A percentile compares a stretch with the other conserved stretches of the same genome.
Conservation (phyloP, 2,797 vertebrate genomes). For the Carcharodon carcharias region DNA sequence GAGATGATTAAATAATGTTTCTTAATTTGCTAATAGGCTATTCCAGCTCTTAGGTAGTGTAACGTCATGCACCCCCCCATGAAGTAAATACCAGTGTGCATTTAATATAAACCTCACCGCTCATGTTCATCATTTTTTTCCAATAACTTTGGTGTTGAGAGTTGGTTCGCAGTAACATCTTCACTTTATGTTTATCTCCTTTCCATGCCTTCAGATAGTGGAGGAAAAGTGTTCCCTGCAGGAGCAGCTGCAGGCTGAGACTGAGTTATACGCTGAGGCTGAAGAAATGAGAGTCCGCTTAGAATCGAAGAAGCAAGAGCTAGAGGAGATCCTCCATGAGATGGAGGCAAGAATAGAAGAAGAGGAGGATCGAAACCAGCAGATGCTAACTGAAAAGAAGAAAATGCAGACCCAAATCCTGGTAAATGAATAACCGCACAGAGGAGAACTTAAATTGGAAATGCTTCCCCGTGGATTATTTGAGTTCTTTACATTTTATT, state of each 20-base stretch:
- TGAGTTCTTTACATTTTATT: neutral
- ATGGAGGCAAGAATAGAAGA: constrained; percentile 93
- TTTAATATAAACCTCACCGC: neutral
- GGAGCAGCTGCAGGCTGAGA: constrained; percentile 92
- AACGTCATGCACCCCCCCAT: neutral
- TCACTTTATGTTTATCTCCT: neutral
- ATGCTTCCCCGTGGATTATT: neutral
- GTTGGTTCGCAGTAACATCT: neutral
- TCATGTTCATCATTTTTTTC: neutral
- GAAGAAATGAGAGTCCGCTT: constrained; percentile 92
- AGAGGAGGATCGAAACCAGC: constrained; percentile 82
- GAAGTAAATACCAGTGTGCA: neutral
- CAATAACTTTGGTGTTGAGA: neutral
- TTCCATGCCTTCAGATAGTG: constrained; percentile 55
- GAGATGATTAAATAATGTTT: neutral
- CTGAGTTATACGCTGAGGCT: constrained; percentile 85
- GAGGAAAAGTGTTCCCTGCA: constrained; percentile 85
- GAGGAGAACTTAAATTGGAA: neutral
- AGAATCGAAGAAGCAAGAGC: constrained; percentile 83
- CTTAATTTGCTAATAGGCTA: neutral
- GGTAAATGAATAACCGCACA: constrained; percentile 52
- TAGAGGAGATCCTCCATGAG: constrained; percentile 93
- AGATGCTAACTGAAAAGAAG: constrained; percentile 80
- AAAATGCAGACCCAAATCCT: constrained; percentile 95
- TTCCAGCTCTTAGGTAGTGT: neutral